These are phyloP conservation scores for Meta bourneti DNA, from an alignment of 2,888 invertebrate genomes.

Conservation along the genomic window DNA sequence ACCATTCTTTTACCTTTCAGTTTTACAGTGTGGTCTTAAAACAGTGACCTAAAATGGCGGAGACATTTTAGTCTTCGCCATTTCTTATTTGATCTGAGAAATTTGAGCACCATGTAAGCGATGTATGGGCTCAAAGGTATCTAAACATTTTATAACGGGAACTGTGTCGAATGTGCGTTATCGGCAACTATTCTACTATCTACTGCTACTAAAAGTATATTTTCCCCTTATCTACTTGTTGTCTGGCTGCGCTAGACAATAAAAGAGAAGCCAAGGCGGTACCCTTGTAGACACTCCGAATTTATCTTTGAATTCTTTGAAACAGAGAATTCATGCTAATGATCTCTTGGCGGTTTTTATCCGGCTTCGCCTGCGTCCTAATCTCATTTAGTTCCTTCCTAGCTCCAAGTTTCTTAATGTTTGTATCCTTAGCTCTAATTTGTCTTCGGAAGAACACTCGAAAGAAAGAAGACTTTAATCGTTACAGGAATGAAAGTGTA, in stretches of 20 bases:
- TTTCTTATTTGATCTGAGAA: no score
- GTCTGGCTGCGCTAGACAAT: background rate
- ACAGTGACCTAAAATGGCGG: no score
- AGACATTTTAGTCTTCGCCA: no score
- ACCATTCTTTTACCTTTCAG: no score
- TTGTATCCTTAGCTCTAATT: background rate
- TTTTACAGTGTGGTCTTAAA: no score
- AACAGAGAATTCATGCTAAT: background rate
- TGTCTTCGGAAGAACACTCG: background rate
- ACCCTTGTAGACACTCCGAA: background rate
- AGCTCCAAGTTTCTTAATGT: background rate
- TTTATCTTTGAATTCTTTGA: background rate
- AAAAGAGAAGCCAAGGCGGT: background rate
- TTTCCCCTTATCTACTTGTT: background rate
- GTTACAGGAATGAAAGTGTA: no score
- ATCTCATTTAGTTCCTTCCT: constrained; percentile 21
- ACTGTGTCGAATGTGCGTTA: no score
- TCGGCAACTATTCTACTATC: background rate
- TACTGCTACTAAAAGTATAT: background rate
- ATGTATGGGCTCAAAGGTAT: no score
- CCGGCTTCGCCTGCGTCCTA: constrained; percentile 14
- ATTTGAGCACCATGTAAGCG: no score
- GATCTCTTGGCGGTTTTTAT: background rate
- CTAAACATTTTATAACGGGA: no score
- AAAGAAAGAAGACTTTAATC: background rate